Evolutionary conservation across 1,140 invertebrate species (phyloP).

Genomic region (Brachionus angularis): DNA sequence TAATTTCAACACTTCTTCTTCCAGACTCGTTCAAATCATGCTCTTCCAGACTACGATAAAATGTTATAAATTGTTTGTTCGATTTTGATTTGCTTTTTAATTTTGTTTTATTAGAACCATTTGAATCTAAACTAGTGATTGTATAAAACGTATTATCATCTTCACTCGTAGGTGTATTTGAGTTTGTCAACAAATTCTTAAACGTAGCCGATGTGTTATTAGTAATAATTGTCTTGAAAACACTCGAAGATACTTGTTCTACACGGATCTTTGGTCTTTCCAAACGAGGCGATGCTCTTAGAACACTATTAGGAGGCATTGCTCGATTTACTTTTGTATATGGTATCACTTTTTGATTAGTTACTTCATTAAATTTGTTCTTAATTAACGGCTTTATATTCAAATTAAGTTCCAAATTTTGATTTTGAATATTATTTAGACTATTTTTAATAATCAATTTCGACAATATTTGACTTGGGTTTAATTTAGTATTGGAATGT

Average conservation of each 20-base stretch:
- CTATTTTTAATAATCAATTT: no score
- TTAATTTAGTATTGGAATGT: no score
- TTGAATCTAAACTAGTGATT: background rate
- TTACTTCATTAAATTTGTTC: background rate
- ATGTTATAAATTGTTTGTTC: constrained; percentile 3
- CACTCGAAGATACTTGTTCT: background rate
- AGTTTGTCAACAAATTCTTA: no score
- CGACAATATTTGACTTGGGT: no score
- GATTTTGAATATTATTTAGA: background rate
- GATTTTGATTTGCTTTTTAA: background rate
- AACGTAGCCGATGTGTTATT: constrained; percentile 1
- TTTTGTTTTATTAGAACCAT: background rate
- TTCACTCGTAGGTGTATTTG: background rate
- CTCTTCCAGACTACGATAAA: background rate
- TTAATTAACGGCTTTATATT: background rate
- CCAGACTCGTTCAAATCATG: constrained; percentile 4
- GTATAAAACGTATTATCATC: constrained; percentile 14
- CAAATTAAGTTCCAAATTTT: constrained; percentile 30
- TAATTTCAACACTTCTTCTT: background rate
- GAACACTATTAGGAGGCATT: background rate
- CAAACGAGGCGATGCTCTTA: background rate
- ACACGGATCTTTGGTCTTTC: constrained; percentile 21
- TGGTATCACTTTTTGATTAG: constrained; percentile 24
- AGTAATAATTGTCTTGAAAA: constrained; percentile 2
- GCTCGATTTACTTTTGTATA: constrained; percentile 11